A percentile compares a stretch with the other conserved stretches of the same genome.
Evolutionary conservation across 2,113 vertebrate genomes (phyloP).

Genomic region (Pomatostomus ruficeps): DNA sequence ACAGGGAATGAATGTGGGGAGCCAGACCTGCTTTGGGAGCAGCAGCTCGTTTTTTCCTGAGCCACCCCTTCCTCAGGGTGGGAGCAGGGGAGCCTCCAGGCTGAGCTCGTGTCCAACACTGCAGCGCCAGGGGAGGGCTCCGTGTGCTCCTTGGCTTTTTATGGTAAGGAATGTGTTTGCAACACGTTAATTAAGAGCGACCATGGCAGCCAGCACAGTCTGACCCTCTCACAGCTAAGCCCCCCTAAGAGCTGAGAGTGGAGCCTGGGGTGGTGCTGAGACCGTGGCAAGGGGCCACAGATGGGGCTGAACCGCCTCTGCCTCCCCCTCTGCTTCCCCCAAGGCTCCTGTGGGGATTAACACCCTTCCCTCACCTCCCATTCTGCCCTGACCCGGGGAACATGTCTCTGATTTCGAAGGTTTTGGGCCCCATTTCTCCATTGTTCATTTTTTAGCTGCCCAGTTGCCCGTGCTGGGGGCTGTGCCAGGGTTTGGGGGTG

Average conservation of each 20-base stretch:
- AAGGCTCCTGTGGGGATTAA: neutral
- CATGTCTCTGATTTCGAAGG: accelerated
- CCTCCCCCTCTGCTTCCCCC: neutral
- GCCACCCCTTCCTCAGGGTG: neutral
- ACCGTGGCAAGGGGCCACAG: accelerated
- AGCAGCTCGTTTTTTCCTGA: accelerated
- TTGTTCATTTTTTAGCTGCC: neutral
- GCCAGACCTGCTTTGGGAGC: neutral
- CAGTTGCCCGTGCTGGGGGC: neutral
- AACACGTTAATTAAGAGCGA: neutral
- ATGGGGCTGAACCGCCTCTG: neutral
- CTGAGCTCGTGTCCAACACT: neutral
- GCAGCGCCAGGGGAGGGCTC: neutral
- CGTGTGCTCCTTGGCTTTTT: conserved; percentile 2
- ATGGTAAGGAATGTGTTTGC: conserved; percentile 54
- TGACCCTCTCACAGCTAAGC: neutral
- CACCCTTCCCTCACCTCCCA: accelerated
- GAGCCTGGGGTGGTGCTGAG: neutral
- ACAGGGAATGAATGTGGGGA: neutral
- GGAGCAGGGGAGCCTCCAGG: neutral
- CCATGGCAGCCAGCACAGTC: neutral
- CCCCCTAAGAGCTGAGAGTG: neutral
- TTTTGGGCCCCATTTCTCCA: neutral
- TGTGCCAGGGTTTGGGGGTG: neutral
- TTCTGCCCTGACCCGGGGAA: neutral